Evolutionary conservation across 2,888 invertebrate species (phyloP).

Genomic region (Xylophagus ater): DNA sequence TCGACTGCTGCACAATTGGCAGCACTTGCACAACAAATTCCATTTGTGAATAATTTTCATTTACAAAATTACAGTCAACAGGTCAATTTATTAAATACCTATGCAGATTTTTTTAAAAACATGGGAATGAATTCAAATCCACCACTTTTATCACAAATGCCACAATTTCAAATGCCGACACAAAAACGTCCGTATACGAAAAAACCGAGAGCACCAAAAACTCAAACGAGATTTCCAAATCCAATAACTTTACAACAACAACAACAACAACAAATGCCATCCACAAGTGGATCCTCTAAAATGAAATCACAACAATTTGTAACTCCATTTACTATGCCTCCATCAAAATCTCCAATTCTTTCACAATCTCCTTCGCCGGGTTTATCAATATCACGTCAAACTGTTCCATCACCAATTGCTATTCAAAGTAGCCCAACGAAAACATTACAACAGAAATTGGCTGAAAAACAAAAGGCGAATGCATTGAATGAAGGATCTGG

Average conservation of each 20-base stretch:
- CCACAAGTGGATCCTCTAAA: conserved; percentile 6
- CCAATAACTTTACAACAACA: not conserved
- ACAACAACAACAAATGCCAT: conserved; percentile 3
- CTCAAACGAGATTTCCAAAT: conserved; percentile 13
- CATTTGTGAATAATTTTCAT: conserved; percentile 12
- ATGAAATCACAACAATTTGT: conserved; percentile 11
- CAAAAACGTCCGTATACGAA: conserved; percentile 21
- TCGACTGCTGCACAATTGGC: conserved; percentile 3
- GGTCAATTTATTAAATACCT: conserved; percentile 19
- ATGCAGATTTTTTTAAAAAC: conserved; percentile 20
- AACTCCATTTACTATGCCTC: conserved; percentile 12
- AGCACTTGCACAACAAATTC: conserved; percentile 7
- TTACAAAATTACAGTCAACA: conserved; percentile 21
- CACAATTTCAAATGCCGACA: conserved; percentile 18
- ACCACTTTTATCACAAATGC: conserved; percentile 18
- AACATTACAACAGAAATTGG: conserved; percentile 57
- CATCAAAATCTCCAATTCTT: conserved; percentile 14
- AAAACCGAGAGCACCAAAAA: conserved; percentile 20
- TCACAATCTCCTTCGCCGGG: conserved; percentile 12
- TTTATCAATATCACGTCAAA: conserved; percentile 8
- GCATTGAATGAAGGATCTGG: conserved; percentile 20
- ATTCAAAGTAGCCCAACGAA: conserved; percentile 46
- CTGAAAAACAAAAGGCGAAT: conserved; percentile 46
- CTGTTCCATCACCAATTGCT: conserved; percentile 10
- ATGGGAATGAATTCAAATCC: conserved; percentile 14